phyloP scores from a whole-genome alignment of 2,888 invertebrate species.

The Idaea straminata region DNA sequence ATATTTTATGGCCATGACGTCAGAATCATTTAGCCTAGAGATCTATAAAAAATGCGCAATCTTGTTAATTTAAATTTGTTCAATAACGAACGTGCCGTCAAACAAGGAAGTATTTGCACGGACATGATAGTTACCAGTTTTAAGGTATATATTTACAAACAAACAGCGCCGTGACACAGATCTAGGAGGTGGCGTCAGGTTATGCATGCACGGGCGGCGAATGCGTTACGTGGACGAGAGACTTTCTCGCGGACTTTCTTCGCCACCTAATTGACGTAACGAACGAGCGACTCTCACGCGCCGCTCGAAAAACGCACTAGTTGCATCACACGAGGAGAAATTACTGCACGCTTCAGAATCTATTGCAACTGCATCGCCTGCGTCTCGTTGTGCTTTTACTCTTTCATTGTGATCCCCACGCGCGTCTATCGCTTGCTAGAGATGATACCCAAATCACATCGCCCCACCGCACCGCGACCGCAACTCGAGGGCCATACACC shows the following conservation, averaged over 20 bases:
- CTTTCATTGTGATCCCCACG: constrained; percentile 62
- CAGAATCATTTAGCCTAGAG: background rate
- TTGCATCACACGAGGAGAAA: constrained; percentile 77
- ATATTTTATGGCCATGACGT: background rate
- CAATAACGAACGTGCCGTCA: constrained; percentile 36
- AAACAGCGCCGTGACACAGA: constrained; percentile 70
- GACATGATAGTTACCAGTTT: constrained; percentile 20
- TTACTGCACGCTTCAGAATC: constrained; percentile 70
- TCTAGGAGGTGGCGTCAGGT: constrained; percentile 41
- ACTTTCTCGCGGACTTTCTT: constrained; percentile 79
- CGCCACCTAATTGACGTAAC: constrained; percentile 77
- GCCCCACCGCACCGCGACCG: constrained; percentile 18
- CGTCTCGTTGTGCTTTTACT: constrained; percentile 64
- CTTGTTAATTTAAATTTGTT: background rate
- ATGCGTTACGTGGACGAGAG: constrained; percentile 61
- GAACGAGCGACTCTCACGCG: constrained; percentile 72
- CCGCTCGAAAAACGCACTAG: constrained; percentile 65
- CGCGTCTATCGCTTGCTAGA: constrained; percentile 31
- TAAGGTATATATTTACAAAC: constrained; percentile 64
- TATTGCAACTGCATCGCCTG: constrained; percentile 71
- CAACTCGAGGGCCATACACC: constrained; percentile 42
- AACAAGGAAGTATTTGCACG: constrained; percentile 37
- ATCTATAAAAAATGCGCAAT: background rate
- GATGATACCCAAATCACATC: constrained; percentile 53
- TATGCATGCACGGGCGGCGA: constrained; percentile 37